Base-by-base conservation (phyloP, 2,888 invertebrate genomes). In the Boloria selene region DNA sequence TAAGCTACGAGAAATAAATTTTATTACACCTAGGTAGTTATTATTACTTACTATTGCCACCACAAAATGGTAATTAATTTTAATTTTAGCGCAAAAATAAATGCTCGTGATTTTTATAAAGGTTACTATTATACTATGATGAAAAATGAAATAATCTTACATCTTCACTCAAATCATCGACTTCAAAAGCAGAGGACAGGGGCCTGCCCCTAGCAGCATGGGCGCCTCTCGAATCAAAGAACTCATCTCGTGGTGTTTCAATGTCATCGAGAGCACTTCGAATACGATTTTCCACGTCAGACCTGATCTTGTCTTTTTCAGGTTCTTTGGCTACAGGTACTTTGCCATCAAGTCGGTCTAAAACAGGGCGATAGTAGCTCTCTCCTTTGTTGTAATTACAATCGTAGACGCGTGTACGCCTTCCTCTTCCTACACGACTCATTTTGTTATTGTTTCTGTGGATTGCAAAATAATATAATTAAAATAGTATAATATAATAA, bases 341-440 rank as follows among this genome's bases (percentile, higher is more conserved):
- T 86, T 96, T 96, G 73, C 95, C 94, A 82, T 96, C 96, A 73
- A 96, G 86, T 67, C 95, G 93, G 82, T 96, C 96, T 55, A 96
- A 88, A 72, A 96, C 95, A 13, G 96, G 94, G 75, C 95, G 95
- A 92, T 97, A 97, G 84, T 96, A 96, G 78, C 95, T 96, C 87
- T 97, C 96, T 64, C 96, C 96, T 81, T 96, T 95, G 87, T 96
- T 95, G 90, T 96, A 97, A 86, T 97, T 97, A 85, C 96, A 96
- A 80, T 97, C 96, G 84, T 97, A 97, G 78, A 97, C 95, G 85
- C 95, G 95, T 38, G 97, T 97, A 81, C 95, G 94, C 77, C 96
- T 94, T 72, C 96, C 95, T 83, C 96, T 77, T 61, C 89, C 88
- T 70, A 90, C 69, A 56, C 91, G 90, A 78, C 91, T 91, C 91